These are phyloP conservation scores for Petrophora chlorosata DNA, from an alignment of 2,888 invertebrate species.

Conservation along the genomic window DNA sequence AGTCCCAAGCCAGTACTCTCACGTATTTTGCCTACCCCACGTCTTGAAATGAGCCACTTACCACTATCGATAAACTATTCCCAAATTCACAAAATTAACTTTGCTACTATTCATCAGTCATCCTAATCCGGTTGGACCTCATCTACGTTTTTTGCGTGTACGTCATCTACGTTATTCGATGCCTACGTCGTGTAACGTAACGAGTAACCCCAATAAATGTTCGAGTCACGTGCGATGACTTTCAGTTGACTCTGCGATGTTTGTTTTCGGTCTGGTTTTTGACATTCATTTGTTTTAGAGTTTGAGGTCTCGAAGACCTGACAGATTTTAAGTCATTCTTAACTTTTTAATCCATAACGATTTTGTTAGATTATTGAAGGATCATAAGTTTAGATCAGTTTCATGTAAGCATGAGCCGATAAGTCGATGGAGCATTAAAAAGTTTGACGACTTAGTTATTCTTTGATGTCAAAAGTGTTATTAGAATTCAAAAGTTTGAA, in stretches of 20 bases:
- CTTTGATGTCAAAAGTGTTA: too few relatives aligned
- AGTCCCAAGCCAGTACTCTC: too few relatives aligned
- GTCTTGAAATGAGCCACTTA: too few relatives aligned
- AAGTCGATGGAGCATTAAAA: background rate
- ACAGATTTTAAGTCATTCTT: conserved; percentile 10
- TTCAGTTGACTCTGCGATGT: conserved; percentile 52
- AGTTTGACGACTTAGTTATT: background rate
- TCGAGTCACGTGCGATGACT: conserved; percentile 59
- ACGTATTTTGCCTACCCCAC: too few relatives aligned
- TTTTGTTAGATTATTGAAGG: conserved; percentile 10
- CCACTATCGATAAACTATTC: too few relatives aligned
- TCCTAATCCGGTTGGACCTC: too few relatives aligned
- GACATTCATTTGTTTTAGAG: conserved; percentile 37
- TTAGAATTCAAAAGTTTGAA: too few relatives aligned
- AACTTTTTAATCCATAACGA: conserved; percentile 19
- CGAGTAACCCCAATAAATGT: conserved; percentile 43
- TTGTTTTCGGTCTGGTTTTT: conserved; percentile 45
- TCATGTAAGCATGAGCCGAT: too few relatives aligned
- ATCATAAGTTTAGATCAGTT: background rate
- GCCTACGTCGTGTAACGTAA: conserved; percentile 25
- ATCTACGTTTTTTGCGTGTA: background rate
- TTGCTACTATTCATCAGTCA: too few relatives aligned
- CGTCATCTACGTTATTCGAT: background rate
- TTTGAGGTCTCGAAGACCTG: conserved; percentile 9
- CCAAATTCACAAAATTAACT: too few relatives aligned